phyloP scores from a whole-genome alignment of 2,888 invertebrate species.

The Cephus pulcher region DNA sequence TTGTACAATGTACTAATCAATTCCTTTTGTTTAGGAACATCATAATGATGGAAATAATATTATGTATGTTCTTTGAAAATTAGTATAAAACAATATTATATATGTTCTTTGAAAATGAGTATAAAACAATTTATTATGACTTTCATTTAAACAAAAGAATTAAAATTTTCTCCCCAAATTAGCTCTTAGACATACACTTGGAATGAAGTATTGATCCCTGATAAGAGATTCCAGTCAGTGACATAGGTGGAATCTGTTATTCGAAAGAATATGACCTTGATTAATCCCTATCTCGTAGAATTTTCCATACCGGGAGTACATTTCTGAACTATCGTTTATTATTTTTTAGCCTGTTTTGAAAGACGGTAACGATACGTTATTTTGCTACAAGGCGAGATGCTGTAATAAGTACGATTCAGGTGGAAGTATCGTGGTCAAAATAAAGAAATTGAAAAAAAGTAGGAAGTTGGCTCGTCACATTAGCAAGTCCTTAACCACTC shows the following conservation, averaged over 20 bases:
- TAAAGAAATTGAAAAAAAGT: background rate
- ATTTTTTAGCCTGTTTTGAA: background rate
- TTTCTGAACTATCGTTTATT: background rate
- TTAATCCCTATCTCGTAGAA: background rate
- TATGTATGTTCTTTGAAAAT: background rate
- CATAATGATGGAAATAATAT: background rate
- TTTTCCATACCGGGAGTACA: background rate
- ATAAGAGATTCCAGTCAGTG: background rate
- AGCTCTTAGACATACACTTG: background rate
- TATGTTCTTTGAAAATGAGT: background rate
- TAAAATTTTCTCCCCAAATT: background rate
- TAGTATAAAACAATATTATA: background rate
- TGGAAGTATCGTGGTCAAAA: background rate
- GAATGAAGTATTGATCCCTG: slow-evolving; percentile 3
- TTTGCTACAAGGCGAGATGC: too few relatives aligned
- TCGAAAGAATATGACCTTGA: background rate
- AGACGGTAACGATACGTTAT: background rate
- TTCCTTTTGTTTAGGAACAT: background rate
- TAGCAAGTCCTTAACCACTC: background rate
- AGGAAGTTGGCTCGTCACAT: background rate
- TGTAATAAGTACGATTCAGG: background rate
- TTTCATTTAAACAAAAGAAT: background rate
- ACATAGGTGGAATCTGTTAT: background rate
- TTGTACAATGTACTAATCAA: background rate
- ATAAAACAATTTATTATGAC: slow-evolving; percentile 5